Conservation (phyloP, 2,888 invertebrate species). For the Synanthedon vespiformis region DNA sequence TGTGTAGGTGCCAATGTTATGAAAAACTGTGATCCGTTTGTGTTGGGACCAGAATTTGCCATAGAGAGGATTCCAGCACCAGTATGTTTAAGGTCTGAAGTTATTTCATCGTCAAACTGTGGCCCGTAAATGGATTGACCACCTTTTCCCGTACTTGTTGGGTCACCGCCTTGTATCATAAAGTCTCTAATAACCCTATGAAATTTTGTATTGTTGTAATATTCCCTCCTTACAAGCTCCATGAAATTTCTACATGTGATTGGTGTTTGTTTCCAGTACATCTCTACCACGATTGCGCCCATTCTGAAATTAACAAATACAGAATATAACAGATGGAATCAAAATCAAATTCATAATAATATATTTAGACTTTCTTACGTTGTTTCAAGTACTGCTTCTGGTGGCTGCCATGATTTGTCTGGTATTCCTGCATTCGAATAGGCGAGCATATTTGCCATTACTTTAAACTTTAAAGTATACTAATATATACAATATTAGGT, state of each 20-base stretch:
- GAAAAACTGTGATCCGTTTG: constrained; percentile 99
- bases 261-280: constrained; percentile 99
- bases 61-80: constrained; percentile 92
- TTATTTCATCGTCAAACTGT: constrained; percentile 95
- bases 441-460: constrained; percentile 41
- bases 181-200: constrained; percentile 95
- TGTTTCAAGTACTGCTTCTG: constrained; percentile 84
- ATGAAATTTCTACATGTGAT: constrained; percentile 97
- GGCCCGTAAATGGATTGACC: constrained; percentile 97
- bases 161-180: constrained; percentile 97
- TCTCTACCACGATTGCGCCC: constrained; percentile 91
- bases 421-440: constrained; percentile 79
- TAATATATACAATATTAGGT: too few species aligned
- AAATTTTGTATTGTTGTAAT: constrained; percentile 96
- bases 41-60: constrained; percentile 98
- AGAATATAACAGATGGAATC: neutral
- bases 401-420: constrained; percentile 91
- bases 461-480: too few species aligned
- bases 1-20: constrained; percentile 96
- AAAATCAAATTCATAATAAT: neutral
- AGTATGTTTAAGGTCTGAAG: constrained; percentile 94
- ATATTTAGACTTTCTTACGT: constrained; percentile 70
- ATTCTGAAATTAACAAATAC: constrained; percentile 75
- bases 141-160: constrained; percentile 95
- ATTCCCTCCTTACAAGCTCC: constrained; percentile 91